Evolutionary conservation across 1,140 invertebrate species (phyloP).

Genomic region (Gonioctena quinquepunctata): DNA sequence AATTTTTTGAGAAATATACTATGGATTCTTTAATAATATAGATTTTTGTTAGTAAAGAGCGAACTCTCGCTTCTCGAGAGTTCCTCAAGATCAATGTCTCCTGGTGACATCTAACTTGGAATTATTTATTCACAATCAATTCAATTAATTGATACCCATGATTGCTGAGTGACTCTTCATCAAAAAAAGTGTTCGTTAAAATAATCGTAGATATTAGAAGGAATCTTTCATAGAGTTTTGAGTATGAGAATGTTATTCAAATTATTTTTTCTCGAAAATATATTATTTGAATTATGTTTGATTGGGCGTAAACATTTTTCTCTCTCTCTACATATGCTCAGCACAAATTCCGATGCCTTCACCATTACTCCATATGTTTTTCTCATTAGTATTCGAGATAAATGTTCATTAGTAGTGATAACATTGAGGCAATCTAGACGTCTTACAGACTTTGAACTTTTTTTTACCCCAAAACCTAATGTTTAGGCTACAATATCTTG

Average conservation of each 20-base stretch:
- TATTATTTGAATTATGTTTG: not conserved
- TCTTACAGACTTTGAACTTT: constrained; percentile 10
- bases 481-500: constrained; percentile 29
- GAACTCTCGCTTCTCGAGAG: not conserved
- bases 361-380: constrained; percentile 26
- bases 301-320: not conserved
- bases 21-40: not conserved
- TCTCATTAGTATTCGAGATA: constrained; percentile 3
- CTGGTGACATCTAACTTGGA: not conserved
- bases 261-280: too few relatives aligned
- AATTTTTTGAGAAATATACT: too few relatives aligned
- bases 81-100: not conserved
- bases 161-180: not conserved
- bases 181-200: not conserved
- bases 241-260: not conserved
- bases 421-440: constrained; percentile 22
- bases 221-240: not conserved
- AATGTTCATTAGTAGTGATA: constrained; percentile 11
- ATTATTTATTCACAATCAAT: not conserved
- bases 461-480: constrained; percentile 32
- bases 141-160: not conserved
- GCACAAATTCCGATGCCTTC: constrained; percentile 23
- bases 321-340: constrained; percentile 14
- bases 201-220: not conserved
- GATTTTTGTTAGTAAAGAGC: not conserved